Evolutionary conservation across 2,888 invertebrate species (phyloP).

Genomic region (Tolmerus cingulatus): DNA sequence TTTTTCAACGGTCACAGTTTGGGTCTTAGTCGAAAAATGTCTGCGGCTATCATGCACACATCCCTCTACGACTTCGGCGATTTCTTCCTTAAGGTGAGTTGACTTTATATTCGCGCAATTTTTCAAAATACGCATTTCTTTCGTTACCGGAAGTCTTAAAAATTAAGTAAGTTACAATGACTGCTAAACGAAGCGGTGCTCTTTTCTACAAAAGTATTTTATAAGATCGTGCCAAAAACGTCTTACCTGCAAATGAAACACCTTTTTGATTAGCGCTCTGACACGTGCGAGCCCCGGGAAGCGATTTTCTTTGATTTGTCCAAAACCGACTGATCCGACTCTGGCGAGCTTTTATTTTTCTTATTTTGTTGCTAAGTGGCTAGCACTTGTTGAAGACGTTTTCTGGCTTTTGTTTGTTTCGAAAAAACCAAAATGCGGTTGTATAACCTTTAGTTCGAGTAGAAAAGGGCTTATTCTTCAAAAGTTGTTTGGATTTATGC

Average conservation of each 20-base stretch:
- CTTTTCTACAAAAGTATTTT: background rate
- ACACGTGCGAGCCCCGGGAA: background rate
- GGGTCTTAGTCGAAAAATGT: slow-evolving; percentile 41
- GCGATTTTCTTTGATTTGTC: background rate
- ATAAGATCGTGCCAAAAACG: background rate
- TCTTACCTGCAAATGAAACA: background rate
- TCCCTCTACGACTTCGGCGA: slow-evolving; percentile 48
- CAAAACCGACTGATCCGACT: background rate
- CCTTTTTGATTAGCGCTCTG: background rate
- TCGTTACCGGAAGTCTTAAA: background rate
- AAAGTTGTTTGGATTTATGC: background rate
- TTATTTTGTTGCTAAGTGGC: background rate
- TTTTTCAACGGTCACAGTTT: background rate
- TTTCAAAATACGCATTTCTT: background rate
- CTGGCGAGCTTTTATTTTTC: background rate
- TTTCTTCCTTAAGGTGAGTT: slow-evolving; percentile 46
- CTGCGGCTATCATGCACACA: slow-evolving; percentile 48
- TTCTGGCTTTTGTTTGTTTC: background rate
- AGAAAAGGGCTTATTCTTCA: background rate
- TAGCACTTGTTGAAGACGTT: background rate
- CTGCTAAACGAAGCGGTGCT: background rate
- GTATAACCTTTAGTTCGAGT: background rate
- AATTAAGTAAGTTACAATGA: background rate
- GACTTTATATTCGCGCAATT: no score
- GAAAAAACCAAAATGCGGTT: background rate